phyloP scores from a whole-genome alignment of 1,140 invertebrate genomes.

The Orius laevigatus region DNA sequence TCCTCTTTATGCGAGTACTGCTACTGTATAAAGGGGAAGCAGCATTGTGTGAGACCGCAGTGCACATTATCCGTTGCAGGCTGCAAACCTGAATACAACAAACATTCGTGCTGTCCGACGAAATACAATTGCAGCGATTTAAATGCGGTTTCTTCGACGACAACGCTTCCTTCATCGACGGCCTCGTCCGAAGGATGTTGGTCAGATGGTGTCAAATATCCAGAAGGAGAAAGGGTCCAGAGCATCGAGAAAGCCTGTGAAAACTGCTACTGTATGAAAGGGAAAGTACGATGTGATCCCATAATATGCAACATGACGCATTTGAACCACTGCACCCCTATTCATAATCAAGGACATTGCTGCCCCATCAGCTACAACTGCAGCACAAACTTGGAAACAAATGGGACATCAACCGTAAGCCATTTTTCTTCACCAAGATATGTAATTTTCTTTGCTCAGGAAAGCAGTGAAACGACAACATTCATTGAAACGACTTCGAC shows the following conservation, averaged over 20 bases:
- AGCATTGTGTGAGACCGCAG: conserved; percentile 62
- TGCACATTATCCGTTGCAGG: conserved; percentile 62
- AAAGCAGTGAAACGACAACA: not conserved
- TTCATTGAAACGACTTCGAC: not conserved
- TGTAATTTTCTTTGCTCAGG: not conserved
- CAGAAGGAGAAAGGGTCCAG: conserved; percentile 58
- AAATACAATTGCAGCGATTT: conserved; percentile 56
- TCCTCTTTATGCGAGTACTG: conserved; percentile 68
- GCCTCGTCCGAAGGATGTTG: conserved; percentile 35
- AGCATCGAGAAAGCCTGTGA: conserved; percentile 43
- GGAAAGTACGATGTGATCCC: conserved; percentile 52
- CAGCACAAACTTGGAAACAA: conserved; percentile 27
- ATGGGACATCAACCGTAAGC: no score
- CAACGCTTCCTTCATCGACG: not conserved
- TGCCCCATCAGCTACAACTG: conserved; percentile 72
- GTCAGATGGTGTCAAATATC: conserved; percentile 37
- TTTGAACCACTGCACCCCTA: conserved; percentile 51
- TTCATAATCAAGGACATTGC: conserved; percentile 58
- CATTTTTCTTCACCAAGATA: no score
- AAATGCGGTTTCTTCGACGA: conserved; percentile 1
- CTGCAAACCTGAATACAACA: conserved; percentile 47
- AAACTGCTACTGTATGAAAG: conserved; percentile 67
- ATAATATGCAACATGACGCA: conserved; percentile 55
- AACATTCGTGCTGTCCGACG: conserved; percentile 65
- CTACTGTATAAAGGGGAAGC: conserved; percentile 61